Evolutionary conservation across 1,140 invertebrate species (phyloP).

Genomic region (Melipona quadrifasciata): DNA sequence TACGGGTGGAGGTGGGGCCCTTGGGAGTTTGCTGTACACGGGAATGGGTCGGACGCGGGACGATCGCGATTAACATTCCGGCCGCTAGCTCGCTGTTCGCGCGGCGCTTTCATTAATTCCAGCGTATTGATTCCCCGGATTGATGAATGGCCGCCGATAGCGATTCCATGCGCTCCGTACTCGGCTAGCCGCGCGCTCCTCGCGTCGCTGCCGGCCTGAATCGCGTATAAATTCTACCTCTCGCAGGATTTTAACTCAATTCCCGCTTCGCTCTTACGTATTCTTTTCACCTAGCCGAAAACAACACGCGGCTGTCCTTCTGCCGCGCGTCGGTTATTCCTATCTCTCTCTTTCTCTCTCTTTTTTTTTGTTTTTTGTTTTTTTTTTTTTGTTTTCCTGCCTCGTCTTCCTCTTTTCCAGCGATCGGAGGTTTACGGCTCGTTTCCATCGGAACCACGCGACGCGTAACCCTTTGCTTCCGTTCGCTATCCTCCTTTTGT

Average conservation of each 20-base stretch:
- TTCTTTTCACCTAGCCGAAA: conserved; percentile 33
- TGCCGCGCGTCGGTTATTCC: neutral
- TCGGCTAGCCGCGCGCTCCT: conserved; percentile 62
- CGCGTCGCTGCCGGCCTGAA: conserved; percentile 32
- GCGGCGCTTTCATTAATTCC: conserved; percentile 83
- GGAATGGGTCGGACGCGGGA: conserved; percentile 78
- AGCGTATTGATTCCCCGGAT: conserved; percentile 82
- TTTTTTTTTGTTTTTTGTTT: neutral
- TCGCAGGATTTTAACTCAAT: conserved; percentile 76
- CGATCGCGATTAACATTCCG: conserved; percentile 83
- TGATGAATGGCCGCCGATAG: conserved; percentile 83
- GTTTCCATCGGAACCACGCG: conserved; percentile 12
- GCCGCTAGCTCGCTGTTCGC: conserved; percentile 82
- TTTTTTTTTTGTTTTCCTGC: conserved; percentile 1
- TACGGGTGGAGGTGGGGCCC: conserved; percentile 69
- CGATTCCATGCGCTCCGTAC: conserved; percentile 79
- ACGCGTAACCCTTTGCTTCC: conserved; percentile 9
- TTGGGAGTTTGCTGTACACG: conserved; percentile 79
- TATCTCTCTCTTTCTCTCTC: neutral
- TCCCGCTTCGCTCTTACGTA: conserved; percentile 63
- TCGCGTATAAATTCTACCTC: conserved; percentile 77
- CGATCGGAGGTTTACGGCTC: conserved; percentile 9
- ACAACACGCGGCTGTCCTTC: neutral
- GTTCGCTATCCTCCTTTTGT: too few species aligned
- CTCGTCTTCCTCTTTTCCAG: neutral